Evolutionary conservation across 2,888 invertebrate genomes (phyloP).

Genomic region (Neelides folsomi): DNA sequence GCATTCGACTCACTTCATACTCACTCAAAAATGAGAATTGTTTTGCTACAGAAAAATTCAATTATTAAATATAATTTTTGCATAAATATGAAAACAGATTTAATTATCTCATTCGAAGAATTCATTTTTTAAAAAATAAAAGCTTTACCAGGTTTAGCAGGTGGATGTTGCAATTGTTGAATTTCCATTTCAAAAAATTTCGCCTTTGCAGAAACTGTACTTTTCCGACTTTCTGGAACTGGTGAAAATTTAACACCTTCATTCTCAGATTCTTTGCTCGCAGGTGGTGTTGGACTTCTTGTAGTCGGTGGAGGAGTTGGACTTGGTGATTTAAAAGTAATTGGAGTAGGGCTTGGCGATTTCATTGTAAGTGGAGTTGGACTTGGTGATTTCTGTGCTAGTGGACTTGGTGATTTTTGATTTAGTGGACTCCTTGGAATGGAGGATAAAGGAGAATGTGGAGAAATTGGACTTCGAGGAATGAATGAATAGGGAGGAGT

Average conservation of each 20-base stretch:
- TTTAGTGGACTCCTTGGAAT: background rate
- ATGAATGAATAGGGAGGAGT: background rate
- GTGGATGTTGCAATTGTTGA: slow-evolving; percentile 76
- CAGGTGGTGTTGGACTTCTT: slow-evolving; percentile 1
- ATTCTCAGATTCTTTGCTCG: background rate
- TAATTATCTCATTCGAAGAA: background rate
- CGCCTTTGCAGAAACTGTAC: slow-evolving; percentile 57
- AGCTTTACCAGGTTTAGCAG: slow-evolving; percentile 61
- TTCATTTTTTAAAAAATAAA: background rate
- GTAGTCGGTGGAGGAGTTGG: background rate
- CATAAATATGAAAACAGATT: background rate
- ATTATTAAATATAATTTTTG: background rate
- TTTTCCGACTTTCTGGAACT: slow-evolving; percentile 8
- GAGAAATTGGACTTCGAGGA: background rate
- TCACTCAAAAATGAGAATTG: slow-evolving; percentile 85
- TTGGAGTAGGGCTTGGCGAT: background rate
- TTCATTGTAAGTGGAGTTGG: background rate
- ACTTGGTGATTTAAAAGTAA: background rate
- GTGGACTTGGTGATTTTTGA: background rate
- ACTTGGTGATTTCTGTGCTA: background rate
- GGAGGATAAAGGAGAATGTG: slow-evolving; percentile 1
- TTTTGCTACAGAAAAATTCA: slow-evolving; percentile 52
- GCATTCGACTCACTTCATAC: slow-evolving; percentile 85
- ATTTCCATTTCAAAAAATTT: slow-evolving; percentile 92
- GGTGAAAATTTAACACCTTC: slow-evolving; percentile 4